Base-by-base conservation (phyloP, 92 coral and sea anemone species). In the Isaurus tuberculatus region DNA sequence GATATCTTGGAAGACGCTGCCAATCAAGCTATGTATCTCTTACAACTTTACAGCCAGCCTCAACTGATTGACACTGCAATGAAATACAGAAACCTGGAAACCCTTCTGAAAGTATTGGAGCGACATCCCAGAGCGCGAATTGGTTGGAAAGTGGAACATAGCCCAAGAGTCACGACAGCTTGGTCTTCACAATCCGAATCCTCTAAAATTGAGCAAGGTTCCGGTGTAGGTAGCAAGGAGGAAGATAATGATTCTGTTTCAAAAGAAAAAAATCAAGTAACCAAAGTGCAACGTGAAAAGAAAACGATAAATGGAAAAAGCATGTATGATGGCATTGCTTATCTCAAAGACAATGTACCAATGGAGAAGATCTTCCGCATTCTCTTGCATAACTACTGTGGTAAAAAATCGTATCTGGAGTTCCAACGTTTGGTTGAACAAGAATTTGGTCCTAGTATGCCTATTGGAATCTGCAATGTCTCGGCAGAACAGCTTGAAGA, bases 71-170 rank as follows among this genome's bases (percentile, higher is more conserved):
- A 88, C 80, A 85, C 91, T 32, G 91, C 91, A 25, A 88, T 88
- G 91, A 88, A 88, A 31, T 88, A 88, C 75, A 46, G 67, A 17
- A 88, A 88, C 75, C 85, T 88, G 40, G 91, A 84, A 49, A 85
- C 73, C 46, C 58, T 88, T 40, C 71, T 73, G 72, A 88, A 86
- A 69, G 90, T 88, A 5, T 19, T 88, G 80, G 79, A 88, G 46
- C 37, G 15, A 32, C 78, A 88, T 55, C 80, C 81, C 48, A 78
- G 86, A 57, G 90, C 81, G 20, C 85, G 71, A n/a, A 85, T 88
- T 26, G 91, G 91, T 69, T 88, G 91, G 91, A 88, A 88, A 33
- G 91, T 88, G 46, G 91, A 88, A 79, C 91, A 85, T 31, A 63
- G 72, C 16, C 48, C 89, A 29, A 71, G 91, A 33, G 65, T 25